A percentile compares a stretch with the other conserved stretches of the same genome.
Evolutionary conservation across 2,888 invertebrate species (phyloP).

Genomic region (Diarsia rubi): DNA sequence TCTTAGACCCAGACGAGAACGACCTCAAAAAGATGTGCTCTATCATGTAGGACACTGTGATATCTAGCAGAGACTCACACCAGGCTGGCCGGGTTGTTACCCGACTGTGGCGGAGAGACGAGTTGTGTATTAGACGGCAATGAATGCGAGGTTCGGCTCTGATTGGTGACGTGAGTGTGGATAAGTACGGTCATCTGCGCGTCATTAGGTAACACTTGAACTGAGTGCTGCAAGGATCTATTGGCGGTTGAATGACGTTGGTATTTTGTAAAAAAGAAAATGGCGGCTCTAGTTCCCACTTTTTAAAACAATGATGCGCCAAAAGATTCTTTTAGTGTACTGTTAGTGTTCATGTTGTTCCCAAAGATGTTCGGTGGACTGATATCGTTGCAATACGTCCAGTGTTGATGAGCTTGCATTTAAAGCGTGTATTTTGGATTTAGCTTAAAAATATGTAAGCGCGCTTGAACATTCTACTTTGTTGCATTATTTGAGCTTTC

Average conservation of each 20-base stretch:
- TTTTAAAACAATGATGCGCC: background rate
- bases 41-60: slow-evolving; percentile 79
- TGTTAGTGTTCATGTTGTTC: slow-evolving; percentile 8
- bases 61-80: background rate
- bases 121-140: slow-evolving; percentile 11
- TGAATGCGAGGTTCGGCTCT: background rate
- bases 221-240: background rate
- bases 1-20: slow-evolving; percentile 75
- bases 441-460: background rate
- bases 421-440: slow-evolving; percentile 2
- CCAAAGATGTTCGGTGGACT: background rate
- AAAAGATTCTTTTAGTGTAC: background rate
- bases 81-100: background rate
- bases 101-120: slow-evolving; percentile 11
- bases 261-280: background rate
- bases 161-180: background rate
- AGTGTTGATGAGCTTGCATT: slow-evolving; percentile 37
- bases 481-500: slow-evolving; percentile 22
- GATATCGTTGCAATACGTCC: slow-evolving; percentile 24
- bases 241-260: background rate
- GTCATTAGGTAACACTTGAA: background rate
- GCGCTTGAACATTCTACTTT: slow-evolving; percentile 5
- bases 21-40: slow-evolving; percentile 90
- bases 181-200: background rate
- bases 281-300: background rate